Conservation (phyloP, 2,113 vertebrate genomes). For the Coracopsis vasa region DNA sequence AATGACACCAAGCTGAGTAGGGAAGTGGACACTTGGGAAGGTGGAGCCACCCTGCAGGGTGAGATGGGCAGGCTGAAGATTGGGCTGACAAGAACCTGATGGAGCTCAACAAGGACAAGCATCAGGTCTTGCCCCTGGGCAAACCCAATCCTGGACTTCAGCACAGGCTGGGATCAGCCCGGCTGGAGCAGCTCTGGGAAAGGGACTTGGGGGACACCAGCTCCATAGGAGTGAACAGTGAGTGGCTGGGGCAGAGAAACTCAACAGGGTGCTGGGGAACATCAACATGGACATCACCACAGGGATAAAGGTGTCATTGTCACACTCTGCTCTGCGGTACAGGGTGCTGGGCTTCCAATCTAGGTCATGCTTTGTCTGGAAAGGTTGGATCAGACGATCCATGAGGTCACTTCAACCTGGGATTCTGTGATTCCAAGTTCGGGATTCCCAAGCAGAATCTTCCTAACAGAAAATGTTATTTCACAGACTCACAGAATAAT, state of each 20-base stretch:
- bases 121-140: too few species aligned
- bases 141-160: too few species aligned
- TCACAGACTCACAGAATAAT: not conserved
- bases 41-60: not conserved
- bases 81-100: too few species aligned
- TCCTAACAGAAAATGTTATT: not conserved
- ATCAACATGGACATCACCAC: not conserved
- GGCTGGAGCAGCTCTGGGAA: too few species aligned
- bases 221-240: not conserved
- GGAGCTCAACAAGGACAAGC: too few species aligned
- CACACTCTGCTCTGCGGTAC: not conserved
- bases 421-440: not conserved
- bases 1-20: not conserved
- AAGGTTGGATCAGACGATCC: not conserved
- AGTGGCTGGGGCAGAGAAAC: fast-evolving
- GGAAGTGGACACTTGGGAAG: not conserved
- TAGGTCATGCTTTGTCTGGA: not conserved
- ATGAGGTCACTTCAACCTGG: not conserved
- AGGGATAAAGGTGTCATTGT: not conserved
- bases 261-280: not conserved
- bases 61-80: not conserved
- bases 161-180: too few species aligned
- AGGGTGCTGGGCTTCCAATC: not conserved
- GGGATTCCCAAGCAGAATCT: not conserved
- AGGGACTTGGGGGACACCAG: not conserved